Conservation (phyloP, 2,888 invertebrate species). For the Harmothoe impar region DNA sequence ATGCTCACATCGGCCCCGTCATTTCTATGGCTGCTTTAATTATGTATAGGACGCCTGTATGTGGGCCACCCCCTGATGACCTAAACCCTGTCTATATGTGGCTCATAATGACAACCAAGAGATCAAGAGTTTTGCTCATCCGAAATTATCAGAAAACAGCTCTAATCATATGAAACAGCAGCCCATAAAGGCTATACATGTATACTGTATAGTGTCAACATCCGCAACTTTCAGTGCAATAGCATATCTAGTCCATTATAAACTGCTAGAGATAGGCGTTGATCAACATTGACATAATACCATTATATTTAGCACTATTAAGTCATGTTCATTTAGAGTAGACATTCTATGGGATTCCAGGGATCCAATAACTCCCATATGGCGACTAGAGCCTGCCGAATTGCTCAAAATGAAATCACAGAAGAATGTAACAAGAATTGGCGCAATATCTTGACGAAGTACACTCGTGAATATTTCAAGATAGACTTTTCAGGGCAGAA, state of each 20-base stretch:
- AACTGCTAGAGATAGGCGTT: background rate
- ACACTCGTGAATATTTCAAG: background rate
- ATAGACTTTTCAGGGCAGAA: background rate
- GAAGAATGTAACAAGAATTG: background rate
- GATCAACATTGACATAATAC: background rate
- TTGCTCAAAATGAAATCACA: too few relatives aligned
- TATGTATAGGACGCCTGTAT: slow-evolving; percentile 6
- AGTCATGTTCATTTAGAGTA: too few relatives aligned
- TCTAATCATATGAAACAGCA: too few relatives aligned
- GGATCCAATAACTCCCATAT: too few relatives aligned
- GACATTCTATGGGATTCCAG: too few relatives aligned
- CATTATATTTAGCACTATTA: too few relatives aligned
- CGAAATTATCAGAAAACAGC: background rate
- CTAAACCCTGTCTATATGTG: slow-evolving; percentile 2
- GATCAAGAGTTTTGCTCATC: background rate
- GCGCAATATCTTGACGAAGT: background rate
- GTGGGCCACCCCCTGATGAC: background rate
- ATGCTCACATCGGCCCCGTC: slow-evolving; percentile 45
- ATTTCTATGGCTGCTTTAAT: slow-evolving; percentile 36
- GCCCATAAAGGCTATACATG: too few relatives aligned
- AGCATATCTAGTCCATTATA: background rate
- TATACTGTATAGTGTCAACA: too few relatives aligned
- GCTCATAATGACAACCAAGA: background rate
- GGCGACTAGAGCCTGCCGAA: too few relatives aligned
- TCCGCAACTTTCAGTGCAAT: background rate